Conservation (phyloP, 2,113 vertebrate genomes). For the Esox niger region DNA sequence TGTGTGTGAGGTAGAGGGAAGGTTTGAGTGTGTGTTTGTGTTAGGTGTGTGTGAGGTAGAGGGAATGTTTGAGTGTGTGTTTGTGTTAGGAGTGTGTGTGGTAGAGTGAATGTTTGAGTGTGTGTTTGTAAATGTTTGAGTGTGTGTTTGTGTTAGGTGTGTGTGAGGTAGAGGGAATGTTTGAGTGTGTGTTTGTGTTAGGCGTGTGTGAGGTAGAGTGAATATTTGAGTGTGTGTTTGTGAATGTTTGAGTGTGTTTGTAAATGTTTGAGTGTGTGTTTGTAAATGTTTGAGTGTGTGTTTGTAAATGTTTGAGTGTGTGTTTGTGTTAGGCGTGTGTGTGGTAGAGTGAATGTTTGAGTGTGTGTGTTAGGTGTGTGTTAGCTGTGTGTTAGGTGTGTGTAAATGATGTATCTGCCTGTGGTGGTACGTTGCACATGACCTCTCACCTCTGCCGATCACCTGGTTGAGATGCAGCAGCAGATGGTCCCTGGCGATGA, state of each 20-base stretch:
- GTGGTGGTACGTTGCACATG: too few species aligned
- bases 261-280: background rate
- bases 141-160: background rate
- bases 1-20: background rate
- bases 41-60: background rate
- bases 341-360: background rate
- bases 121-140: background rate
- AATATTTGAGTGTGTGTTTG: background rate
- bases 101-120: background rate
- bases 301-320: background rate
- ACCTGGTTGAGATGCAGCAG: conserved; percentile 91
- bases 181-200: background rate
- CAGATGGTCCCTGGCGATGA: conserved; percentile 88
- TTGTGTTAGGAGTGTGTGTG: background rate
- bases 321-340: background rate
- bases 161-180: background rate
- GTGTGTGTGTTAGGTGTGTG: too few species aligned
- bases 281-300: background rate
- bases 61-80: background rate
- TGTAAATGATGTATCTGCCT: too few species aligned
- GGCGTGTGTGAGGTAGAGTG: background rate
- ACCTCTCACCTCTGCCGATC: conserved; percentile 90
- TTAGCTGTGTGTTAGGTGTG: background rate
- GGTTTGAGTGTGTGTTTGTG: too few species aligned
- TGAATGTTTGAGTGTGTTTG: background rate